These are phyloP conservation scores for Stenoptilia bipunctidactyla DNA, from an alignment of 2,888 invertebrate species.

Conservation along the genomic window DNA sequence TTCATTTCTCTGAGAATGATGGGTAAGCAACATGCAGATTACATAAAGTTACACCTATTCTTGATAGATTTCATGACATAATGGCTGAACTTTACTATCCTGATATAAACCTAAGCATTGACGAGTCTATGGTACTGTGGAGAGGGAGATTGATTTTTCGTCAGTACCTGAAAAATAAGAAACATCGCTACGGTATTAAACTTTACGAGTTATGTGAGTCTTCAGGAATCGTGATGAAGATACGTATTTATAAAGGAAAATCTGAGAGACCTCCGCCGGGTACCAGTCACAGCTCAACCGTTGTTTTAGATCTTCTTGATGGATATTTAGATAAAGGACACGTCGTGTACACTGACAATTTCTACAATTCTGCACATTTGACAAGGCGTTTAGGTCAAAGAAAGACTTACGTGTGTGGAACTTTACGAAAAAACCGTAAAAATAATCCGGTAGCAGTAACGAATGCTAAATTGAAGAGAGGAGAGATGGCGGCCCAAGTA, in stretches of 20 bases:
- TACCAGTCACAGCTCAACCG: constrained; percentile 2
- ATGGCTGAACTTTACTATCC: too few relatives aligned
- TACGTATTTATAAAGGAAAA: constrained; percentile 17
- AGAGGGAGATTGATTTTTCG: constrained; percentile 11
- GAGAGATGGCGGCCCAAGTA: constrained; percentile 14
- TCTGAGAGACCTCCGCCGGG: constrained; percentile 13
- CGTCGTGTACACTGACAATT: constrained; percentile 19
- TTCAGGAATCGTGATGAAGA: constrained; percentile 17
- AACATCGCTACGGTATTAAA: constrained; percentile 7
- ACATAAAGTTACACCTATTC: too few relatives aligned
- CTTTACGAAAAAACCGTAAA: constrained; percentile 20
- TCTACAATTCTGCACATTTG: too few relatives aligned
- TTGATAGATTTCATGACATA: too few relatives aligned
- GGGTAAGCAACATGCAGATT: too few relatives aligned
- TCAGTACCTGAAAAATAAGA: constrained; percentile 9
- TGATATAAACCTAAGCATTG: constrained; percentile 8
- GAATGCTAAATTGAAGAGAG: constrained; percentile 19
- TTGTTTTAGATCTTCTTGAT: constrained; percentile 15
- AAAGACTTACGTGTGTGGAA: constrained; percentile 19
- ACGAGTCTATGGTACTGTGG: constrained; percentile 8
- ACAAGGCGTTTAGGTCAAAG: constrained; percentile 20
- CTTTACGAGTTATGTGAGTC: constrained; percentile 14
- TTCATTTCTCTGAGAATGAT: too few relatives aligned
- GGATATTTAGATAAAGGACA: constrained; percentile 19
- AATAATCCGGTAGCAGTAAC: constrained; percentile 20